A percentile compares a stretch with the other conserved stretches of the same genome.
phyloP scores from a whole-genome alignment of 2,888 invertebrate species.

The Agrilus biguttatus region DNA sequence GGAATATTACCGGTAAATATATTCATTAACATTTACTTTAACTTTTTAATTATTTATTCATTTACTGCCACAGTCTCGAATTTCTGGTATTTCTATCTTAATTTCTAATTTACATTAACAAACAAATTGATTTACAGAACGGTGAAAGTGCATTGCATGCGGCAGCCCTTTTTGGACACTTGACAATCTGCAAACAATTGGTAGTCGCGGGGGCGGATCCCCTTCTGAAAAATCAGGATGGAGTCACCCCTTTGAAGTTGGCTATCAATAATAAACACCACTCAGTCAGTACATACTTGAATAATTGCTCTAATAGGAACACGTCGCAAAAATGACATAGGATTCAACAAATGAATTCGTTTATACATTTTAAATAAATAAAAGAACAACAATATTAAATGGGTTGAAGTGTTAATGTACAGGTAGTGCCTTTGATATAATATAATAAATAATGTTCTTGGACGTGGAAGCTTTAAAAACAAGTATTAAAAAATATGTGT shows the following conservation, averaged over 20 bases:
- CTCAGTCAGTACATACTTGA: conserved; percentile 42
- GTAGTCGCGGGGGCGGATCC: conserved; percentile 56
- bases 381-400: too few species aligned
- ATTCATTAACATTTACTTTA: background rate
- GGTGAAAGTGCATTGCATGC: conserved; percentile 86
- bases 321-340: conserved; percentile 15
- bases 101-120: background rate
- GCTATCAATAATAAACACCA: conserved; percentile 40
- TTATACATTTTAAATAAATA: conserved; percentile 6
- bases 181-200: conserved; percentile 62
- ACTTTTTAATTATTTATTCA: too few species aligned
- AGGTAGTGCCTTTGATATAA: too few species aligned
- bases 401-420: too few species aligned
- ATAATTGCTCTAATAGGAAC: conserved; percentile 25
- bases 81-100: conserved; percentile 5
- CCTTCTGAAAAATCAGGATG: conserved; percentile 55
- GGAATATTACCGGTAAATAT: conserved; percentile 62
- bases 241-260: conserved; percentile 49
- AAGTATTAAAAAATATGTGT: too few species aligned
- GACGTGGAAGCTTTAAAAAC: too few species aligned
- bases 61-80: too few species aligned
- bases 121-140: conserved; percentile 43
- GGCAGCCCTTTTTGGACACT: conserved; percentile 77
- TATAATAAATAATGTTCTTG: too few species aligned
- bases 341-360: conserved; percentile 14